Conservation (phyloP, 2,888 invertebrate genomes). For the Drosophila demipolita region DNA sequence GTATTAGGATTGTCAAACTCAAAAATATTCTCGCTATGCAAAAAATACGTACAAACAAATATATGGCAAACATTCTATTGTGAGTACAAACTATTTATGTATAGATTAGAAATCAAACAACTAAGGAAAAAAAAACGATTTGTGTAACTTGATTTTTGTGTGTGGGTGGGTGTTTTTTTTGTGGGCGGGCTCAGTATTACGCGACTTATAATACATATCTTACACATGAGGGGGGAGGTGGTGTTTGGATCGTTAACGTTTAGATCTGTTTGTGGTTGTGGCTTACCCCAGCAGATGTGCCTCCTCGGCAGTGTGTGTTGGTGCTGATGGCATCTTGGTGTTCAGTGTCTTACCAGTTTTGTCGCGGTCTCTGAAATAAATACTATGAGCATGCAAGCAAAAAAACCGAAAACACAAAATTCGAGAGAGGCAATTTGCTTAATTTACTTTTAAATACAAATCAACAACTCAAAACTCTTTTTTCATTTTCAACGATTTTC, state of each 20-base stretch:
- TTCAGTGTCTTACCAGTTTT: conserved; percentile 85
- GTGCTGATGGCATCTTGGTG: conserved; percentile 86
- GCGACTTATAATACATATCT: conserved; percentile 35
- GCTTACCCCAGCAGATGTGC: conserved; percentile 95
- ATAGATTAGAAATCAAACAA: background rate
- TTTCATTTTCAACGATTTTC: conserved; percentile 18
- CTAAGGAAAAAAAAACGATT: conserved; percentile 11
- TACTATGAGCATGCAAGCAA: conserved; percentile 86
- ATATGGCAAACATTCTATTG: conserved; percentile 42
- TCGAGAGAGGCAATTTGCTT: conserved; percentile 59
- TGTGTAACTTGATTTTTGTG: conserved; percentile 42
- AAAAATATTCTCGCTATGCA: conserved; percentile 42
- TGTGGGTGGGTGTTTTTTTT: conserved; percentile 19
- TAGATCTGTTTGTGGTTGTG: conserved; percentile 32
- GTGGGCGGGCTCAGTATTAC: conserved; percentile 13
- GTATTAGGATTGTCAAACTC: conserved; percentile 26
- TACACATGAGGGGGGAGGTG: conserved; percentile 41
- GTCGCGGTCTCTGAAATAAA: conserved; percentile 86
- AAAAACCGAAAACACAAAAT: conserved; percentile 78
- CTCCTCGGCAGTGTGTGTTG: conserved; percentile 90
- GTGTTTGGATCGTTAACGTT: conserved; percentile 21
- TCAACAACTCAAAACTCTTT: conserved; percentile 23
- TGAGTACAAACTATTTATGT: conserved; percentile 20
- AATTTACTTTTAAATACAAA: conserved; percentile 27
- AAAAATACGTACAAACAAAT: conserved; percentile 43